Evolutionary conservation across 2,888 invertebrate genomes (phyloP), one percentile per base, ranked within the genome.

Genomic region (Drosophila rubida): DNA sequence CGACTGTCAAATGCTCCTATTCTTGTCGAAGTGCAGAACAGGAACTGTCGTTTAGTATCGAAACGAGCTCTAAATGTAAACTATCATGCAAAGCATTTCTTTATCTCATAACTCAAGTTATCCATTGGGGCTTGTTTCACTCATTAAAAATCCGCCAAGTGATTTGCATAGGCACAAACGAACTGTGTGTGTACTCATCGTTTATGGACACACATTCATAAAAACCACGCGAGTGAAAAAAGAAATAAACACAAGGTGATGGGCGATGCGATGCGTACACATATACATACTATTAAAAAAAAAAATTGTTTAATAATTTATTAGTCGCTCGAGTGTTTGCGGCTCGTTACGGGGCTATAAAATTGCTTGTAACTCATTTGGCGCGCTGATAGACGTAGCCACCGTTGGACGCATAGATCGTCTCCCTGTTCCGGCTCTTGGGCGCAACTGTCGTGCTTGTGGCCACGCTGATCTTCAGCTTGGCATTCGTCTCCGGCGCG

Each of bases 301-400:
- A 61, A 63, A 45, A 70, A 55, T 44, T 60, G 44, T 51, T 63
- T 69, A 69, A 86, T 83, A 81, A 83, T 83, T 81, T 81, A 86
- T 67, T 35, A 59, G 50, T 55, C 66, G 46, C 41, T 35, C 16
- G 41, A 32, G 32, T n/a, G 32, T 13, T n/a, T 14, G 6, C 2
- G 7, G 1, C 35, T 35, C 35, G 35, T 35, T 35, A 39, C 55
- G 30, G 27, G 42, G 39, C 69, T 64, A 70, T 76, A 51, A 67
- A 65, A 30, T 58, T 53, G 8, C 1, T 14, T 14, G 49, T 35
- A 53, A 25, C 61, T 81, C 54, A 79, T 57, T 70, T 69, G 57
- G 63, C 54, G 32, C 69, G 72, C 41, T 80, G 69, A 60, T 89
- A 89, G 58, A 88, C 67, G 48, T 88, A 88, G 30, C 85, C 89